Evolutionary conservation across 2,113 vertebrate species (phyloP).

Genomic region (Onychostruthus taczanowskii): DNA sequence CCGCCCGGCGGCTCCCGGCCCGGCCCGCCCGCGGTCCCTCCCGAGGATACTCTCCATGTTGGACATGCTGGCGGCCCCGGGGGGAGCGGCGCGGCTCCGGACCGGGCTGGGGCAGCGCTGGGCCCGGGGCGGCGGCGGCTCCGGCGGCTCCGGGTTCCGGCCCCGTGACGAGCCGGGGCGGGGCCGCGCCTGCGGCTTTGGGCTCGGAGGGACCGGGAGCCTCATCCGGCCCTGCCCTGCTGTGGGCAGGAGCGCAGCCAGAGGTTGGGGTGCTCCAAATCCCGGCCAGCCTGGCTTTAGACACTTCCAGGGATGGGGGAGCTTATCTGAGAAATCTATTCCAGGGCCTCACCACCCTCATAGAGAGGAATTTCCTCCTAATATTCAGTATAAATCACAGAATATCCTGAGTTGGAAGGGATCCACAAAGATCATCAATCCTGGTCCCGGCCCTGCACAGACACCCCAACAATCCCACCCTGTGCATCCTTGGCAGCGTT

Average conservation of each 20-base stretch:
- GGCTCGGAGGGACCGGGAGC: not conserved
- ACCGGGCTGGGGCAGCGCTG: not conserved
- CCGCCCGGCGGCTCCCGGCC: not conserved
- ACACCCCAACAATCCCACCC: no score
- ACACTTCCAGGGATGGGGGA: rapidly evolving
- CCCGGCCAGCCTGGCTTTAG: rapidly evolving
- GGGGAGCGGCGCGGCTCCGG: not conserved
- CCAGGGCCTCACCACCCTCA: not conserved
- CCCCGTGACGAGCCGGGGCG: not conserved
- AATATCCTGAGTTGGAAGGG: not conserved
- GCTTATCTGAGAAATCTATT: no score
- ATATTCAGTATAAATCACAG: not conserved
- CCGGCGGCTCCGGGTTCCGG: not conserved
- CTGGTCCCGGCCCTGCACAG: not conserved
- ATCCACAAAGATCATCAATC: no score
- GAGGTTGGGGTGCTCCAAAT: rapidly evolving
- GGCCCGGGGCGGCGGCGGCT: not conserved
- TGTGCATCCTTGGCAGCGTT: not conserved
- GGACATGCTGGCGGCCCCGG: not conserved
- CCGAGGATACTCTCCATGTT: not conserved
- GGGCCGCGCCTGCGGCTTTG: not conserved
- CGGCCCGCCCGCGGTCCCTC: not conserved
- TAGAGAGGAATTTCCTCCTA: not conserved
- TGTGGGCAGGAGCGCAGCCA: rapidly evolving
- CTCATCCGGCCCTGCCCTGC: not conserved